Evolutionary conservation across 1,140 invertebrate genomes (phyloP).

Genomic region (Tigriopus japonicus): DNA sequence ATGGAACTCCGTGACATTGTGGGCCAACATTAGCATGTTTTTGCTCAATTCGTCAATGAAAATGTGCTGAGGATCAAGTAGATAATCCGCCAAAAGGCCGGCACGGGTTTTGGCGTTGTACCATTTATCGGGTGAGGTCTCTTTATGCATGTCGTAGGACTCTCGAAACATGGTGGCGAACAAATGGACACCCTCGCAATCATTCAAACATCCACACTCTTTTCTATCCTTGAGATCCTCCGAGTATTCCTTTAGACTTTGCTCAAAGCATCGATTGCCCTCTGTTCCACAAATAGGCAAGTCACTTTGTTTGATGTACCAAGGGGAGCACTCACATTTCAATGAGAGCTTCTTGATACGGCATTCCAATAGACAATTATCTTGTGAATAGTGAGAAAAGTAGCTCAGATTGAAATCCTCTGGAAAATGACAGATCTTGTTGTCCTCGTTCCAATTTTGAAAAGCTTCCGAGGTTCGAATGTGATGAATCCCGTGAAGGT

Average conservation of each 20-base stretch:
- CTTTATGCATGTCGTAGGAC: background rate
- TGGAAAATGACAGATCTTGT: background rate
- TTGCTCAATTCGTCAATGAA: background rate
- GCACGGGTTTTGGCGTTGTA: background rate
- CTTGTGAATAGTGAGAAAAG: slow-evolving; percentile 2
- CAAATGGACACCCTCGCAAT: slow-evolving; percentile 6
- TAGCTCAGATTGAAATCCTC: background rate
- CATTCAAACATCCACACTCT: background rate
- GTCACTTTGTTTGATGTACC: slow-evolving; percentile 2
- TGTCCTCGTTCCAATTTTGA: background rate
- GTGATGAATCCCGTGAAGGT: slow-evolving; percentile 6
- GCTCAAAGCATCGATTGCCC: background rate
- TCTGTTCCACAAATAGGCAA: background rate
- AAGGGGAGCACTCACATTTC: slow-evolving; percentile 1
- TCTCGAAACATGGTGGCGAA: background rate
- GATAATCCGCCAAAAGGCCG: background rate
- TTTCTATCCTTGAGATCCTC: background rate
- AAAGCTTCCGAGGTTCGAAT: background rate
- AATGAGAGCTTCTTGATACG: background rate
- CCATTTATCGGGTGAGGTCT: background rate
- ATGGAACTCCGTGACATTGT: background rate
- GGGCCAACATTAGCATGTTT: background rate
- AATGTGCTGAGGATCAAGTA: background rate
- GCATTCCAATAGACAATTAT: slow-evolving; percentile 8
- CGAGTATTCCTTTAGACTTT: background rate